Percentiles rank a stretch among this genome's conserved stretches.
Conservation (phyloP, 1,140 invertebrate species). For the Lucilia cuprina region DNA sequence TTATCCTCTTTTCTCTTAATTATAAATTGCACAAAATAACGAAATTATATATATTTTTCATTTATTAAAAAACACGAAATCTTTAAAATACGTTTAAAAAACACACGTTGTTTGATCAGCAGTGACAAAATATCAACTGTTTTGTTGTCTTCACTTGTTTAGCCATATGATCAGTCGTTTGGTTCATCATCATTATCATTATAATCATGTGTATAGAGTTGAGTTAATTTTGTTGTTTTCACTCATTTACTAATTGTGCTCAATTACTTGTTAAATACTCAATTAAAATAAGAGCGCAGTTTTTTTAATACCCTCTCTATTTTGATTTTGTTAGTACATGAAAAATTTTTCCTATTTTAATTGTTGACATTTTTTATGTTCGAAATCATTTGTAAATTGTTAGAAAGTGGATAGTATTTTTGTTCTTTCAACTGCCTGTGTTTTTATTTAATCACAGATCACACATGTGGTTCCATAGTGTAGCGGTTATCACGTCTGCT, state of each 20-base stretch:
- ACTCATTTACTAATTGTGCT: background rate
- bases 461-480: conserved; percentile 63
- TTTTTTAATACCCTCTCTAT: too few relatives aligned
- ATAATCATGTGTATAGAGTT: too few relatives aligned
- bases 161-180: background rate
- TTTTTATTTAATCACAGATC: background rate
- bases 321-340: too few relatives aligned
- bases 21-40: background rate
- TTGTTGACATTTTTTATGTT: background rate
- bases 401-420: background rate
- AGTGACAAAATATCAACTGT: conserved; percentile 11
- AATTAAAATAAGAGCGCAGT: too few relatives aligned
- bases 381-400: background rate
- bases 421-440: background rate
- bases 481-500: conserved; percentile 73
- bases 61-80: background rate
- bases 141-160: background rate
- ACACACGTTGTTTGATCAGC: conserved; percentile 9
- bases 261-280: background rate
- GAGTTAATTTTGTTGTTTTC: background rate
- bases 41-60: background rate
- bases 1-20: background rate
- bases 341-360: background rate
- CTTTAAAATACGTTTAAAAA: background rate
- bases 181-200: background rate